Conservation (phyloP, 2,113 vertebrate species). For the Toxostoma redivivum region DNA sequence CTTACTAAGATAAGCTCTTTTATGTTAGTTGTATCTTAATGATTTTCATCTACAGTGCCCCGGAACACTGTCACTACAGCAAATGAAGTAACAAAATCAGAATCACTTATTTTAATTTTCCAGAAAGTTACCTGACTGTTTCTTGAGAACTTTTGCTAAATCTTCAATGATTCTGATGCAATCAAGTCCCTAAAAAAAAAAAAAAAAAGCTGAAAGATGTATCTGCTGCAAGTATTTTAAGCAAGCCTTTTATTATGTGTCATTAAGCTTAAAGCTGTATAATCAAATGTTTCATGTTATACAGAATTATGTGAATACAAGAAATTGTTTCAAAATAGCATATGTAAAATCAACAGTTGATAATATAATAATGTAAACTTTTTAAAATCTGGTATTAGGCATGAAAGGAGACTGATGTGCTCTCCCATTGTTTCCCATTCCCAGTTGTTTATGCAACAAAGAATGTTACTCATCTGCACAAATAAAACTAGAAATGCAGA, state of each 20-base stretch:
- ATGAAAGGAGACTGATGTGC: background rate
- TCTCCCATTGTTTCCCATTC: background rate
- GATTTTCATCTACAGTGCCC: background rate
- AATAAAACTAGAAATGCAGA: background rate
- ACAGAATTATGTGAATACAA: background rate
- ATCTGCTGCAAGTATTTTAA: background rate
- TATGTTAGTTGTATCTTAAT: background rate
- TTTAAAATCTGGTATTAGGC: background rate
- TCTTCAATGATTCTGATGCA: slow-evolving; percentile 89
- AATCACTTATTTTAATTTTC: background rate
- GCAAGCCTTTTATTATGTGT: background rate
- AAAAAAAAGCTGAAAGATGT: background rate
- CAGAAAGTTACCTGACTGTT: slow-evolving; percentile 81
- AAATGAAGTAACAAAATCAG: background rate
- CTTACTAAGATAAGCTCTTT: background rate
- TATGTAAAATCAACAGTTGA: background rate
- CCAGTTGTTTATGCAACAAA: background rate
- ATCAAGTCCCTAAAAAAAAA: slow-evolving; percentile 78
- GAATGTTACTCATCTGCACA: background rate
- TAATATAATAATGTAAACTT: background rate
- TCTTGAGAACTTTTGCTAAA: slow-evolving; percentile 85
- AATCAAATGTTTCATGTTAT: background rate
- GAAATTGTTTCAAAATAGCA: background rate
- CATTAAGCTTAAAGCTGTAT: background rate
- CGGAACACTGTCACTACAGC: background rate